Percentiles rank a stretch among this genome's conserved stretches.
Conservation (phyloP, 2,797 vertebrate species). For the Onychomys torridus region DNA sequence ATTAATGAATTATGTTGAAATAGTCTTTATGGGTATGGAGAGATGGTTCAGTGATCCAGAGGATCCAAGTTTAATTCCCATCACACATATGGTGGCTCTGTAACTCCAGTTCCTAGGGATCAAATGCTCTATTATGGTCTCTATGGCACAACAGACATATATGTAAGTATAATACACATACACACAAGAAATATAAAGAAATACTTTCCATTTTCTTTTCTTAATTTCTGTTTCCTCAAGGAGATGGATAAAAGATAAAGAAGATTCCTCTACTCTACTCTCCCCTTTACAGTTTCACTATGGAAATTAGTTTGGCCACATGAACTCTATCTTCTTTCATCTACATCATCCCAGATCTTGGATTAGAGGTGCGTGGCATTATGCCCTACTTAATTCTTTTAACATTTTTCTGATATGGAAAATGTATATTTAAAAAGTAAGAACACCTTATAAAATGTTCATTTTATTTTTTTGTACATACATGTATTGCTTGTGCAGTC, state of each 20-base stretch:
- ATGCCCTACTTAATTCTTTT: background rate
- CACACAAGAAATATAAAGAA: background rate
- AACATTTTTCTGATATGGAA: conserved; percentile 3
- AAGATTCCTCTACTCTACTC: background rate
- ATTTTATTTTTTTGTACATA: background rate
- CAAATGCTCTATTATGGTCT: background rate
- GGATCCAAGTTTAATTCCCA: background rate
- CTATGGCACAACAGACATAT: background rate
- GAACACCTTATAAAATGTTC: no score
- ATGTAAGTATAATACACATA: background rate
- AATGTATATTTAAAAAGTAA: background rate
- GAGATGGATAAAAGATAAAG: background rate
- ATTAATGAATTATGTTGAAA: conserved; percentile 14
- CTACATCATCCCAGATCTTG: background rate
- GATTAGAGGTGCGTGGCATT: background rate
- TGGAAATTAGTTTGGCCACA: background rate
- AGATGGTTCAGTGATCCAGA: background rate
- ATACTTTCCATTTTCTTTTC: background rate
- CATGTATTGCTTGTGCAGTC: background rate
- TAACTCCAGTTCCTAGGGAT: background rate
- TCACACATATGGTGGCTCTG: background rate
- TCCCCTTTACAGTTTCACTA: background rate
- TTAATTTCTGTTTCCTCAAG: background rate
- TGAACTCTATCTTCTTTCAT: background rate
- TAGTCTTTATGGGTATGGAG: background rate